A percentile compares a stretch with the other conserved stretches of the same genome.
Conservation (phyloP, 1,140 invertebrate species). For the Eriocheir sinensis region DNA sequence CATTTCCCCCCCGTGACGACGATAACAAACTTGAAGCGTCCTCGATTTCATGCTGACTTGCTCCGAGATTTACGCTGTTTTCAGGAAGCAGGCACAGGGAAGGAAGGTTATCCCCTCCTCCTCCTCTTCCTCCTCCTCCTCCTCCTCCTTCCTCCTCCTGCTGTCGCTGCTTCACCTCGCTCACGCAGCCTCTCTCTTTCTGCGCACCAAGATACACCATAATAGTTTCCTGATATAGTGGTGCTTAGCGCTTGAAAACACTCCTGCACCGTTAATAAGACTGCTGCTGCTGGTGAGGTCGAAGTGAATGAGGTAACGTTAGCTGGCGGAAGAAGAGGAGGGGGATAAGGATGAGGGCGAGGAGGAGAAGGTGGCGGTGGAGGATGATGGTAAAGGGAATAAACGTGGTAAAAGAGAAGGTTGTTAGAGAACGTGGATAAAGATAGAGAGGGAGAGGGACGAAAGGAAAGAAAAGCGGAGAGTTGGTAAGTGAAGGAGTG, state of each 20-base stretch:
- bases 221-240: background rate
- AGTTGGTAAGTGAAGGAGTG: background rate
- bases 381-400: background rate
- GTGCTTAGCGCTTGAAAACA: background rate
- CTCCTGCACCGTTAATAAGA: background rate
- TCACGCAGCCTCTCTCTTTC: background rate
- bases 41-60: constrained; percentile 1
- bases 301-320: background rate
- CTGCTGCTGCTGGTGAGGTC: background rate
- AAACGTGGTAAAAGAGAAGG: background rate
- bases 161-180: too few relatives aligned
- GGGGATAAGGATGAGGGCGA: background rate
- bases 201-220: background rate
- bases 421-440: background rate
- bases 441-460: background rate
- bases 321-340: background rate
- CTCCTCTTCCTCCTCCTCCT: too few relatives aligned
- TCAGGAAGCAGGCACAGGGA: background rate
- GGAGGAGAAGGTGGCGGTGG: background rate
- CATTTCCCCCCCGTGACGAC: background rate
- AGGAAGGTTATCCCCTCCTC: too few relatives aligned
- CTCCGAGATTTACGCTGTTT: background rate
- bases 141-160: too few relatives aligned
- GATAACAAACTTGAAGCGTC: background rate
- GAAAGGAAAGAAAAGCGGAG: background rate